These are phyloP conservation scores for Andrena fulva DNA, from an alignment of 2,888 invertebrate genomes.

Conservation along the genomic window DNA sequence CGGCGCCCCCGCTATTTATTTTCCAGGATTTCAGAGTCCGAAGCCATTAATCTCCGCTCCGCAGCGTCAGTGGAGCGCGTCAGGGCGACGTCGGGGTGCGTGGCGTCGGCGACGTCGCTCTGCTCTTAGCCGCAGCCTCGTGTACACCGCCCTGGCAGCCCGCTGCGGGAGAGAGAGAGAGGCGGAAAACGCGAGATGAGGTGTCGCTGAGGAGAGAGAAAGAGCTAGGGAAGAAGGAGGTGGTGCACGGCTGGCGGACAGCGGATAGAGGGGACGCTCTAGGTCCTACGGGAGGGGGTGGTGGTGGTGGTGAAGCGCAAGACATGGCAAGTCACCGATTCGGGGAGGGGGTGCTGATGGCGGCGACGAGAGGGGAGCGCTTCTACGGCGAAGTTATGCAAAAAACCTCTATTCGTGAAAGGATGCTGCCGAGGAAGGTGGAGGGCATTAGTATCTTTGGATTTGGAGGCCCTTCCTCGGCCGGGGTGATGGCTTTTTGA, in stretches of 20 bases:
- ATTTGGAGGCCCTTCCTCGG: conserved; percentile 26
- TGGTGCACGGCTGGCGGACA: not conserved
- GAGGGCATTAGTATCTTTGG: conserved; percentile 45
- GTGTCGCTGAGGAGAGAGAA: conserved; percentile 50
- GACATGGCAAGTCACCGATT: conserved; percentile 43
- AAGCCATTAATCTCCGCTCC: conserved; percentile 83
- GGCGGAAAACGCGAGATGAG: conserved; percentile 52
- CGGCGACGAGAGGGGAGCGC: conserved; percentile 55
- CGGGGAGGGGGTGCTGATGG: conserved; percentile 66
- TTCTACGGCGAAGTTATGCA: conserved; percentile 64
- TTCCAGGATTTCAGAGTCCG: conserved; percentile 84
- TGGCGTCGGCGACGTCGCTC: conserved; percentile 76
- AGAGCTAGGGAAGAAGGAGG: conserved; percentile 54
- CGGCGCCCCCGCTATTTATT: conserved; percentile 83
- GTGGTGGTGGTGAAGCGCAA: conserved; percentile 53
- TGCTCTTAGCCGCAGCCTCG: conserved; percentile 76
- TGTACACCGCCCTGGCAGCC: conserved; percentile 62
- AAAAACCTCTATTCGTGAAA: conserved; percentile 64
- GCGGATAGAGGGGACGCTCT: conserved; percentile 47
- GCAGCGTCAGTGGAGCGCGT: conserved; percentile 84
- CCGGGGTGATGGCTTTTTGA: conserved; percentile 43
- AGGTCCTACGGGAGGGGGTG: conserved; percentile 46
- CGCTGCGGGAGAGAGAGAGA: conserved; percentile 47
- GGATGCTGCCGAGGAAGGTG: conserved; percentile 57
- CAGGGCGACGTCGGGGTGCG: conserved; percentile 83